Percentiles rank a stretch among this genome's conserved stretches.
phyloP scores from a whole-genome alignment of 1,140 invertebrate species.

The Leptestheria dahalacensis region DNA sequence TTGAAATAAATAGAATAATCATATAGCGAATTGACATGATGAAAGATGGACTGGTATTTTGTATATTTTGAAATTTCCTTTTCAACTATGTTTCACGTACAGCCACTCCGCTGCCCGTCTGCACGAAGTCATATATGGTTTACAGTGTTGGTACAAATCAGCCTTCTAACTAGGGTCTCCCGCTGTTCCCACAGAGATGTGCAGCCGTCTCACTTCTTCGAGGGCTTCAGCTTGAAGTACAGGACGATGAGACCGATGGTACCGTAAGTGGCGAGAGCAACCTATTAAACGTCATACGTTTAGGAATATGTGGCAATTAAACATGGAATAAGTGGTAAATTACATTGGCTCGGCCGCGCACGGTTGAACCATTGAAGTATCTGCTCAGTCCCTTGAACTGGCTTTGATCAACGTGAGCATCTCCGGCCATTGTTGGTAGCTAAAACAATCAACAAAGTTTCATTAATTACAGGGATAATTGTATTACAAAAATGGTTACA shows the following conservation, averaged over 20 bases:
- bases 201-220: conserved; percentile 36
- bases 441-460: neutral
- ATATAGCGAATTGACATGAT: no score
- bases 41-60: no score
- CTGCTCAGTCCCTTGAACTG: conserved; percentile 39
- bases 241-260: conserved; percentile 37
- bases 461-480: neutral
- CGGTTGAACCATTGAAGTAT: conserved; percentile 44
- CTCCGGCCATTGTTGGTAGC: conserved; percentile 34
- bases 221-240: conserved; percentile 41
- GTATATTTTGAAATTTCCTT: no score
- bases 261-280: conserved; percentile 45
- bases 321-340: conserved; percentile 29
- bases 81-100: no score
- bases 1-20: no score
- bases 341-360: conserved; percentile 47
- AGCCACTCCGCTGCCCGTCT: no score
- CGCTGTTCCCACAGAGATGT: neutral
- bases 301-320: neutral
- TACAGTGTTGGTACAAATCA: neutral
- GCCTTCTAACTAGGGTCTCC: neutral
- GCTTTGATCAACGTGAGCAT: conserved; percentile 29
- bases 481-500: no score
- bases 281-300: conserved; percentile 26
- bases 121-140: no score